These are phyloP conservation scores for Microplitis mediator DNA, from an alignment of 1,140 invertebrate species.

Conservation along the genomic window DNA sequence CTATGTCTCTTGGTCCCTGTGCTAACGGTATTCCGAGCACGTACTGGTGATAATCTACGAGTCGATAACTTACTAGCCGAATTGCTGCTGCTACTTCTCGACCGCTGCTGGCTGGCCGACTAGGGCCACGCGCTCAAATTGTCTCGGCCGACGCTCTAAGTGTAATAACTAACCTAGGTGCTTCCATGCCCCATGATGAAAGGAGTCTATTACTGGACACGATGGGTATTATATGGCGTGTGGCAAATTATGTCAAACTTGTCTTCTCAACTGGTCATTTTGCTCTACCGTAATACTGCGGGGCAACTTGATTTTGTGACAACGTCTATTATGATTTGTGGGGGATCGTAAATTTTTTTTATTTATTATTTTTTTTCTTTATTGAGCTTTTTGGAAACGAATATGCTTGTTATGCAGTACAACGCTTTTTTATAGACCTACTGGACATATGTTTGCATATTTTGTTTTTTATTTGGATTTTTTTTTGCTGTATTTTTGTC, in stretches of 20 bases:
- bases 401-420: too few species aligned
- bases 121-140: slow-evolving; percentile 28
- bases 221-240: neutral
- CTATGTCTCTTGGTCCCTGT: neutral
- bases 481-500: too few species aligned
- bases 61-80: slow-evolving; percentile 51
- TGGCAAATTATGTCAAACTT: neutral
- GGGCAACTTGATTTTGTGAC: neutral
- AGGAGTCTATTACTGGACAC: slow-evolving; percentile 18
- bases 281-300: neutral
- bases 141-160: slow-evolving; percentile 24
- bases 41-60: slow-evolving; percentile 47
- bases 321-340: neutral
- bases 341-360: too few species aligned
- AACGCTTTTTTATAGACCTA: too few species aligned
- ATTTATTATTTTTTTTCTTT: too few species aligned
- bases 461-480: too few species aligned
- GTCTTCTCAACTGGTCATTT: slow-evolving; percentile 1
- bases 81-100: slow-evolving; percentile 32
- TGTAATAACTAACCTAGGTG: slow-evolving; percentile 4
- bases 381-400: too few species aligned
- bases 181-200: slow-evolving; percentile 2
- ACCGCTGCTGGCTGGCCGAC: slow-evolving; percentile 14
- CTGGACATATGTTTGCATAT: too few species aligned
- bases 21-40: slow-evolving; percentile 38